Percentiles rank a stretch among this genome's conserved stretches.
phyloP scores from a whole-genome alignment of 2,797 vertebrate species.

The Brotula barbata region DNA sequence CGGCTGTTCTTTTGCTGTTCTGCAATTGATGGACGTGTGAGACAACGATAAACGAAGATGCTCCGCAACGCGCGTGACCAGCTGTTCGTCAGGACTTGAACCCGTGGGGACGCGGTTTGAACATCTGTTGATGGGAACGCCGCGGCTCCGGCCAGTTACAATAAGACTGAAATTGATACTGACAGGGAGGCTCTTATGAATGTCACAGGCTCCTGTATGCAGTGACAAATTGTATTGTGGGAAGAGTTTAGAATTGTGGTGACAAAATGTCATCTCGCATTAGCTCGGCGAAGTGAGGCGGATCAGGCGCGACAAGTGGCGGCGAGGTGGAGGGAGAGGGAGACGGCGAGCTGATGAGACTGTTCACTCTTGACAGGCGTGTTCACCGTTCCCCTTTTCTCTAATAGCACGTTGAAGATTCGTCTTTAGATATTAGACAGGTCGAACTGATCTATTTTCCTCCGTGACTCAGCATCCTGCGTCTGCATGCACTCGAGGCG shows the following conservation, averaged over 20 bases:
- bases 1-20: too few relatives aligned
- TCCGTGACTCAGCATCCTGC: too few relatives aligned
- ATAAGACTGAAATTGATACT: constrained; percentile 68
- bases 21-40: too few relatives aligned
- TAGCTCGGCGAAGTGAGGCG: constrained; percentile 72
- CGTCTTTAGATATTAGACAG: too few relatives aligned
- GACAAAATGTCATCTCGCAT: constrained; percentile 74
- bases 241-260: constrained; percentile 72
- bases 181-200: constrained; percentile 73
- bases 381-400: too few relatives aligned
- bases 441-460: too few relatives aligned
- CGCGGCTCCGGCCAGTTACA: constrained; percentile 55
- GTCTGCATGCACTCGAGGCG: too few relatives aligned
- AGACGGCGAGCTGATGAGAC: constrained; percentile 50
- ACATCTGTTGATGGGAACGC: constrained; percentile 59
- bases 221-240: constrained; percentile 73
- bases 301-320: constrained; percentile 73
- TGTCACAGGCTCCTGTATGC: constrained; percentile 65
- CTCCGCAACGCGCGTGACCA: too few relatives aligned
- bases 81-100: constrained; percentile 38
- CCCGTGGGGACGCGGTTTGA: constrained; percentile 54
- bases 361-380: constrained; percentile 46
- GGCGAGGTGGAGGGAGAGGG: constrained; percentile 59
- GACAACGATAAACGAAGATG: too few relatives aligned
- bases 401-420: too few relatives aligned